Evolutionary conservation across 2,888 invertebrate genomes (phyloP), one percentile per base, ranked within the genome.

Genomic region (Pollenia angustigena): DNA sequence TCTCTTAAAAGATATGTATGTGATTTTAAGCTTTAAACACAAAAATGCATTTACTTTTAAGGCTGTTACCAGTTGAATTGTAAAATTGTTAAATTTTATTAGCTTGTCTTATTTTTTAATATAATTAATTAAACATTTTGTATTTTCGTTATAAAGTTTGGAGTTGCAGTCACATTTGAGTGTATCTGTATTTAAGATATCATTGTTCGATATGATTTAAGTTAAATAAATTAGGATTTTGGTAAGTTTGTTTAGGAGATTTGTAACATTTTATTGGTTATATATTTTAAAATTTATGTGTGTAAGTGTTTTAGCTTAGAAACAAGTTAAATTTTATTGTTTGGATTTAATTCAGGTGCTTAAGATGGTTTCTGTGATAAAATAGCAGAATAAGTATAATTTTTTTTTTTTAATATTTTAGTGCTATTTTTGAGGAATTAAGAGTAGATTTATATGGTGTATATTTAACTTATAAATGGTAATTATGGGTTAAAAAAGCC

Each of bases 111-210:
- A 71, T 83, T 78, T 81, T 81, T 72, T 75, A 81, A 87, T 72
- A 81, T 84, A 87, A 84, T 84, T 84, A 84, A 87, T 84, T 84
- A 78, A 87, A 84, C 87, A 81, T 87, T 83, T 81, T 1, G 23
- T 3, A 62, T 58, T 75, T 56, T 14, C 12, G 9, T 32, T 54
- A 32, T 32, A 6, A 32, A 32, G n/a, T 42, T n/a, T 58, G 40
- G 10, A 48, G 48, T 72, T 56, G 14, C 48, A 64, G 71, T 83
- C 46, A n/a, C 58, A 42, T 71, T 56, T 69, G 64, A 64, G 48
- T 64, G 58, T 66, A 50, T 78, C 62, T 75, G 11, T n/a, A 40
- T 50, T 71, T 54, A 54, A 74, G 78, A 79, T 85, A 85, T 82
- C 75, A 75, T 82, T 82, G 79, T 74, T 79, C 16, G 74, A 76